Percentiles rank a stretch among this genome's conserved stretches.
These are phyloP conservation scores for Proisotoma minuta DNA, from an alignment of 2,888 invertebrate species.

Conservation along the genomic window DNA sequence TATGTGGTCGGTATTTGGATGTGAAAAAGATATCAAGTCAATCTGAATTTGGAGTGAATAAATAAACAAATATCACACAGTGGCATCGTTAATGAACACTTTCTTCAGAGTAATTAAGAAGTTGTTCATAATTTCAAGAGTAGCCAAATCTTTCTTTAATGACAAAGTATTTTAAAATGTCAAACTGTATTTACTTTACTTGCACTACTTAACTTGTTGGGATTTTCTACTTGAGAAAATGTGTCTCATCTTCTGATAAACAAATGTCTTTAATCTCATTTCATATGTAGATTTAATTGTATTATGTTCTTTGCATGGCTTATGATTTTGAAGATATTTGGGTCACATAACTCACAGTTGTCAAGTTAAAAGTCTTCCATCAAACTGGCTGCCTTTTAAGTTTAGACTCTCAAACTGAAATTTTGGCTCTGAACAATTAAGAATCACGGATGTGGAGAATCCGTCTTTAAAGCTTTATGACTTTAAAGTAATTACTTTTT, in stretches of 20 bases:
- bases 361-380: neutral
- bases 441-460: neutral
- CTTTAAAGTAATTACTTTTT: neutral
- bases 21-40: no score
- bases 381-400: neutral
- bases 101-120: constrained; percentile 2
- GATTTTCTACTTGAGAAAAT: no score
- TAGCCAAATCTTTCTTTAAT: no score
- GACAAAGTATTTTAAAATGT: no score
- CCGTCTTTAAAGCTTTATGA: neutral
- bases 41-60: no score
- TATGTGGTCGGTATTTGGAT: no score
- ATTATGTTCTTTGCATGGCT: neutral
- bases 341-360: neutral
- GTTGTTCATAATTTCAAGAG: neutral
- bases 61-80: no score
- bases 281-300: neutral
- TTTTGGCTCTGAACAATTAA: neutral
- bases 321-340: constrained; percentile 1
- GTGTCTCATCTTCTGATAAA: no score
- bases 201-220: no score
- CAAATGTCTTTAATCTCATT: neutral
- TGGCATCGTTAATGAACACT: no score
- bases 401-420: neutral
- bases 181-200: no score